Percentiles rank a stretch among this genome's conserved stretches.
Evolutionary conservation across 2,888 invertebrate genomes (phyloP).

Genomic region (Zaprionus obscuricornis): DNA sequence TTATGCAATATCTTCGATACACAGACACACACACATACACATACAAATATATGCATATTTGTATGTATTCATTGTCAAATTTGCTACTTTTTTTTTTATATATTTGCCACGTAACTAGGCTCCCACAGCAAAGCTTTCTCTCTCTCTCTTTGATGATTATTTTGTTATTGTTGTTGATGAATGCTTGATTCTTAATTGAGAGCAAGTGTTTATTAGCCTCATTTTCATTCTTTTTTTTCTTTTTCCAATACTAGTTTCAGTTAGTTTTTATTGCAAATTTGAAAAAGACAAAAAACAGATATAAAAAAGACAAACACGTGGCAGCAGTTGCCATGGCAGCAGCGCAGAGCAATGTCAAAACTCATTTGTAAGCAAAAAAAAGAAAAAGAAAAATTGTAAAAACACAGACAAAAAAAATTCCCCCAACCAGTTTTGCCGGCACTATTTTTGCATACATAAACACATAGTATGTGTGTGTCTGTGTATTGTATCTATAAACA

Average conservation of each 20-base stretch:
- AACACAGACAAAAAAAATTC: too few species aligned
- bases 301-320: too few species aligned
- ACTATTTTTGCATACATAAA: background rate
- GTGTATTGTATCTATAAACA: conserved; percentile 14
- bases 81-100: background rate
- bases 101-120: background rate
- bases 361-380: conserved; percentile 38
- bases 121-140: too few species aligned
- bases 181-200: too few species aligned
- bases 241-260: too few species aligned
- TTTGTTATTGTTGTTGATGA: too few species aligned
- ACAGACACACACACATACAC: background rate
- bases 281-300: too few species aligned
- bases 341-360: background rate
- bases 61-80: conserved; percentile 24
- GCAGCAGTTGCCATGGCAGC: conserved; percentile 40
- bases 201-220: too few species aligned
- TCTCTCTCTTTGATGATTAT: too few species aligned
- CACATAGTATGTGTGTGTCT: background rate
- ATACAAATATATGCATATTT: too few species aligned
- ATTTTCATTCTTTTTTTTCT: too few species aligned
- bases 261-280: too few species aligned
- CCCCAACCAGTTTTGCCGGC: conserved; percentile 28
- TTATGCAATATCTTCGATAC: conserved; percentile 50
- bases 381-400: conserved; percentile 10